phyloP scores from a whole-genome alignment of 2,113 vertebrate genomes.

The Anas platyrhynchos region DNA sequence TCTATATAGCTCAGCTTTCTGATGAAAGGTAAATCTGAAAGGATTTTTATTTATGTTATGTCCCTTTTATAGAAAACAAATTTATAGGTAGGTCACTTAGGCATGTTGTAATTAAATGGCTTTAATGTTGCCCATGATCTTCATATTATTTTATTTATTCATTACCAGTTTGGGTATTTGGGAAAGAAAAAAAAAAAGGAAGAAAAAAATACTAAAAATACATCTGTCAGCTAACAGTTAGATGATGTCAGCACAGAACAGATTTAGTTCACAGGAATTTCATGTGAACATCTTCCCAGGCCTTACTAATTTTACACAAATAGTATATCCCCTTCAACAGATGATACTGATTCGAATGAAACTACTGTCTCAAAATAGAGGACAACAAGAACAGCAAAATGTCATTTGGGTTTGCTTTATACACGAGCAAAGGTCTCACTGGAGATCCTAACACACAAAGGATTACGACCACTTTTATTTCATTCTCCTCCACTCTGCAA shows the following conservation, averaged over 20 bases:
- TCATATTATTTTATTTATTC: background rate
- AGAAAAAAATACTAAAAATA: background rate
- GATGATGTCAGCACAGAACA: background rate
- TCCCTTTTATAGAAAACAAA: background rate
- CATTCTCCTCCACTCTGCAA: background rate
- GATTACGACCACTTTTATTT: background rate
- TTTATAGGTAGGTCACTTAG: background rate
- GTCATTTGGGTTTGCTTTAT: background rate
- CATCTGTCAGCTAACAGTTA: background rate
- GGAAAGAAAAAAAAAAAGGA: too few relatives aligned
- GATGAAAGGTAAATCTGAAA: background rate
- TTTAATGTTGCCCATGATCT: background rate
- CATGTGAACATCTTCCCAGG: background rate
- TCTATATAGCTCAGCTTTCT: background rate
- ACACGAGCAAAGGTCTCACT: fast-evolving
- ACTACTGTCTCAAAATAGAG: background rate
- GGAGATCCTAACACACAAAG: background rate
- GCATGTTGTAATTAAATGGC: background rate
- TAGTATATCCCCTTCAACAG: background rate
- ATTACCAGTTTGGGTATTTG: background rate
- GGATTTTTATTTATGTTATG: background rate
- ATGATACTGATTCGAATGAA: background rate
- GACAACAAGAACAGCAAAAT: background rate
- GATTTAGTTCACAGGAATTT: background rate
- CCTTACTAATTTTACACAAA: background rate